Evolutionary conservation across 2,888 invertebrate species (phyloP), one percentile per base, ranked within the genome.

Genomic region (Epistrophe grossulariae): DNA sequence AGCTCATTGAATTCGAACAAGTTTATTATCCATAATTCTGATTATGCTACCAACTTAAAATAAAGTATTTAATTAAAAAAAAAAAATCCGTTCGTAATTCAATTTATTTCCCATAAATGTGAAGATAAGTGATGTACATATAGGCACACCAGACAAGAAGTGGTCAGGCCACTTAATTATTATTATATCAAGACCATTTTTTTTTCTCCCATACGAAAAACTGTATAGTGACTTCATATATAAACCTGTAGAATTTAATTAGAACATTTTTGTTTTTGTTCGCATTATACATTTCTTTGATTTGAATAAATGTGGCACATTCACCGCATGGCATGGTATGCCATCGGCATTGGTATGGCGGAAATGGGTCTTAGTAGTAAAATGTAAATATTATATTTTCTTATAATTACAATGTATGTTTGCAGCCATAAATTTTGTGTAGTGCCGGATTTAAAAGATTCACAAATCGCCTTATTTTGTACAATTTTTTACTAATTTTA

Each of bases 71-170:
- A 1, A 31, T 55, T 55, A 3, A 15, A 15, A 19, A 50, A 52
- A 13, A 52, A 24, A 15, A 15, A 13, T 28, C 55, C 15, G 15
- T 59, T 57, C 0, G n/a, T 35, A 38, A 59, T 59, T 38, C 38
- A 59, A 38, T 17, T 59, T 59, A 59, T 59, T 59, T 59, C 59
- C 6, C 38, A 59, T 35, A 59, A 59, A 59, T 11, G 35, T 59
- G 35, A 59, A 11, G 59, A 59, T 38, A 38, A 59, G 35, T 59
- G 35, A 11, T 38, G 59, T 59, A 28, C 52, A 13, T 13, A 11
- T 15, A 50, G 2, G 55, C 13, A 57, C 13, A 57, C 10, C 57
- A n/a, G 5, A 3, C 17, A 17, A n/a, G 31, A 17, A n/a, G 31
- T 48, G 31, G 59, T 59, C 59, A 59, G n/a, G 0, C 59, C 35